These are phyloP conservation scores for Epizoanthus scotinus DNA, from an alignment of 92 coral and sea anemone genomes.

Conservation along the genomic window DNA sequence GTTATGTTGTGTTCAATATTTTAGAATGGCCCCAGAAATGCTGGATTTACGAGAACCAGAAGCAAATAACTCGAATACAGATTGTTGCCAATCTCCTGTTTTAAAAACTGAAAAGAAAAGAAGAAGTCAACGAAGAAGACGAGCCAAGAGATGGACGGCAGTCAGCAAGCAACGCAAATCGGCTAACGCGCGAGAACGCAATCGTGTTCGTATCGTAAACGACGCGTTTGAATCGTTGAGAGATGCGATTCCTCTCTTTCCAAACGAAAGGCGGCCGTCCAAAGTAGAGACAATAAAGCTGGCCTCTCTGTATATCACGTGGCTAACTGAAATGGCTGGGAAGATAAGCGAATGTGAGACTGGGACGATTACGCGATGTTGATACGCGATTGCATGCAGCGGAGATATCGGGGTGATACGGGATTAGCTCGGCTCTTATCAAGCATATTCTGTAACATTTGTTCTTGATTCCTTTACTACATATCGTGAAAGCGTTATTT, in stretches of 20 bases:
- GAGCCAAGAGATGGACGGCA: conserved; percentile 64
- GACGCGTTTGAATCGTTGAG: conserved; percentile 64
- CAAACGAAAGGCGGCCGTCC: conserved; percentile 68
- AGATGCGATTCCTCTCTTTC: conserved; percentile 58
- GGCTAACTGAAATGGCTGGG: conserved; percentile 61
- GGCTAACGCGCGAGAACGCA: conserved; percentile 73
- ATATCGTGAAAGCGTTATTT: too few relatives aligned
- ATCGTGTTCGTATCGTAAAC: conserved; percentile 60
- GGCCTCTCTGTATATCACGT: conserved; percentile 62
- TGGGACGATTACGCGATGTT: not conserved
- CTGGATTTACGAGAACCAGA: conserved; percentile 6
- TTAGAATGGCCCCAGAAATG: not conserved
- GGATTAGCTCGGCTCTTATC: not conserved
- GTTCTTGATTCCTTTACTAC: not conserved
- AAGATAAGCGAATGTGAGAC: conserved; percentile 29
- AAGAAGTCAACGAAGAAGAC: conserved; percentile 50
- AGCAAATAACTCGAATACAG: not conserved
- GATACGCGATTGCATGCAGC: not conserved
- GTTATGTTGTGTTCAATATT: not conserved
- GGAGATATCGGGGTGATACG: not conserved
- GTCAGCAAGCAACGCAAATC: conserved; percentile 75
- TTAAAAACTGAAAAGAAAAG: conserved; percentile 6
- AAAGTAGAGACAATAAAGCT: conserved; percentile 67
- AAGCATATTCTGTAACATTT: not conserved
- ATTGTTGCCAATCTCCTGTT: not conserved